Evolutionary conservation across 1,140 invertebrate genomes (phyloP), one percentile per base, ranked within the genome.

Genomic region (Coptotermes formosanus): DNA sequence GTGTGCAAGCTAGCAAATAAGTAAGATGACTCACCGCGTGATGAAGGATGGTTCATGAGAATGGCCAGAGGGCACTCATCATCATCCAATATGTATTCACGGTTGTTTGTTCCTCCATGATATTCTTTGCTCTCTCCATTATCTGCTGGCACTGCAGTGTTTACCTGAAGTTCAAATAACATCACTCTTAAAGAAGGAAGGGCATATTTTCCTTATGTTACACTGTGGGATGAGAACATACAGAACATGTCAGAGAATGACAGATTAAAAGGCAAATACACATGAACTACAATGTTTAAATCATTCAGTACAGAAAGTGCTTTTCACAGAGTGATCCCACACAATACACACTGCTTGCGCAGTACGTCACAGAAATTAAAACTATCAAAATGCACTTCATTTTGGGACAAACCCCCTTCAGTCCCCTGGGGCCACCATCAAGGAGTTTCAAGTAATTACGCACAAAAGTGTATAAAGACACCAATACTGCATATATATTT

Each of bases 41-140:
- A 94, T 87, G 96, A 95, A 82, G 95, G 94, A 91, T 97, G 95
- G 90, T 97, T 97, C 96, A 97, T 97, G 86, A 97, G 93, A 90
- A 99, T 99, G 38, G 97, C 96, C 86, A 99, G 92, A 55, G 98
- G 98, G 92, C 98, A 99, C 90, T 99, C 98, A 90, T 98, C 97
- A 90, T 99, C 98, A 90, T 99, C 97, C 88, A 99, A 92, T 89
- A 99, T 97, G 90, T 98, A 98, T 91, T 99, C 98, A 89, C 92
- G 90, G 81, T 91, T 90, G 83, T 90, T 90, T 11, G 88, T 89
- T 69, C 91, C 91, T 88, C 92, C 89, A 89, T 92, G 90, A 87
- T 92, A 91, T 90, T 92, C 89, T 44, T 91, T 90, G 86, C 91
- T 93, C 88, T 95, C 94, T 87, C 93, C 92, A 89, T 90, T 89